These are phyloP conservation scores for Zaprionus taronus DNA, from an alignment of 1,140 invertebrate species.

Conservation along the genomic window DNA sequence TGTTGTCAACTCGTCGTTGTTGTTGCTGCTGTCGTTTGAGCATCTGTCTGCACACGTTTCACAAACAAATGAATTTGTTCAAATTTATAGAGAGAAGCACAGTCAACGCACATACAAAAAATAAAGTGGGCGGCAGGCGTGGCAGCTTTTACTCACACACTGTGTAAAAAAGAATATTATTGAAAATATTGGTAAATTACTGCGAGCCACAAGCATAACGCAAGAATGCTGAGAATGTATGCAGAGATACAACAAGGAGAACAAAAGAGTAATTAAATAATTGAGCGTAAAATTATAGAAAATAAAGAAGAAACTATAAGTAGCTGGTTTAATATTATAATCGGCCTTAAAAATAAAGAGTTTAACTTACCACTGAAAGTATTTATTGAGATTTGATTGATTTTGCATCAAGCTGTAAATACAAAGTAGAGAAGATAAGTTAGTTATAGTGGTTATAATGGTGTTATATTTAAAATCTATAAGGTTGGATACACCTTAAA, in stretches of 20 bases:
- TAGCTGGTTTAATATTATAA: too few relatives aligned
- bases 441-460: not conserved
- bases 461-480: too few relatives aligned
- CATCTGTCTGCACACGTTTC: constrained; percentile 57
- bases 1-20: constrained; percentile 15
- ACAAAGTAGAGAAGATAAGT: not conserved
- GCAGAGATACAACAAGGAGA: not conserved
- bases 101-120: constrained; percentile 33
- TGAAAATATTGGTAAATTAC: constrained; percentile 1
- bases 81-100: constrained; percentile 56
- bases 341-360: not conserved
- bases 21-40: constrained; percentile 23
- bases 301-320: too few relatives aligned
- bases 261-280: not conserved
- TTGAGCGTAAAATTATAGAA: not conserved
- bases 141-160: not conserved
- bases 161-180: not conserved
- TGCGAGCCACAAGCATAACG: not conserved
- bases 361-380: not conserved
- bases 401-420: not conserved
- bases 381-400: not conserved
- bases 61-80: constrained; percentile 68
- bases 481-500: not conserved
- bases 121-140: constrained; percentile 29
- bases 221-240: too few relatives aligned